These are phyloP conservation scores for Lepidotrigona ventralis DNA, from an alignment of 1,140 invertebrate species.

Conservation along the genomic window DNA sequence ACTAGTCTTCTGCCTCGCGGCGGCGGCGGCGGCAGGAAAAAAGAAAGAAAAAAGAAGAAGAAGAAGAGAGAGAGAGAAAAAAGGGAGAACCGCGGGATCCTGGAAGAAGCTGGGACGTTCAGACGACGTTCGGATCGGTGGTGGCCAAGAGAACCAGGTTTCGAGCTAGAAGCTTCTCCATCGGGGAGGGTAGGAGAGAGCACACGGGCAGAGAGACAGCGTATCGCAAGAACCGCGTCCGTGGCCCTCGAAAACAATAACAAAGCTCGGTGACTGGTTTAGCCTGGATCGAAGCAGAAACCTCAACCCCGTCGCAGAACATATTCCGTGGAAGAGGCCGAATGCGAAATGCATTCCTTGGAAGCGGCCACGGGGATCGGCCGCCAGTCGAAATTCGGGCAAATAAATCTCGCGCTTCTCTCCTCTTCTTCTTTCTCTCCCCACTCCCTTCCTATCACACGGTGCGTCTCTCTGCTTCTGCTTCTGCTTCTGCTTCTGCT, in stretches of 20 bases:
- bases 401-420: slow-evolving; percentile 75
- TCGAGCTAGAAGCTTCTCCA: too few species aligned
- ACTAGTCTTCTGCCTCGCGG: background rate
- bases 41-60: too few species aligned
- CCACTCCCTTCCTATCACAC: background rate
- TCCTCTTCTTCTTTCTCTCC: slow-evolving; percentile 27
- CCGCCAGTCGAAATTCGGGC: slow-evolving; percentile 75
- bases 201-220: background rate
- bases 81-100: background rate
- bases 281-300: slow-evolving; percentile 32
- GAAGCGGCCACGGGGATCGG: slow-evolving; percentile 64
- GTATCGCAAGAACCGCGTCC: slow-evolving; percentile 27
- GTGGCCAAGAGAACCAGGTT: too few species aligned
- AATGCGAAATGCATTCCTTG: slow-evolving; percentile 78
- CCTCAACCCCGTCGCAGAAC: slow-evolving; percentile 47
- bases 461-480: background rate
- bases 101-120: background rate
- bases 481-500: too few species aligned
- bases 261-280: slow-evolving; percentile 59
- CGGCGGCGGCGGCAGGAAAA: background rate
- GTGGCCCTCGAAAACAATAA: slow-evolving; percentile 68
- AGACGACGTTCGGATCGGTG: too few species aligned
- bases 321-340: slow-evolving; percentile 75
- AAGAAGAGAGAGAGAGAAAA: background rate
- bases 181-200: background rate